A percentile compares a stretch with the other conserved stretches of the same genome.
Evolutionary conservation across 1,140 invertebrate species (phyloP).

Genomic region (Euwallacea fornicatus): DNA sequence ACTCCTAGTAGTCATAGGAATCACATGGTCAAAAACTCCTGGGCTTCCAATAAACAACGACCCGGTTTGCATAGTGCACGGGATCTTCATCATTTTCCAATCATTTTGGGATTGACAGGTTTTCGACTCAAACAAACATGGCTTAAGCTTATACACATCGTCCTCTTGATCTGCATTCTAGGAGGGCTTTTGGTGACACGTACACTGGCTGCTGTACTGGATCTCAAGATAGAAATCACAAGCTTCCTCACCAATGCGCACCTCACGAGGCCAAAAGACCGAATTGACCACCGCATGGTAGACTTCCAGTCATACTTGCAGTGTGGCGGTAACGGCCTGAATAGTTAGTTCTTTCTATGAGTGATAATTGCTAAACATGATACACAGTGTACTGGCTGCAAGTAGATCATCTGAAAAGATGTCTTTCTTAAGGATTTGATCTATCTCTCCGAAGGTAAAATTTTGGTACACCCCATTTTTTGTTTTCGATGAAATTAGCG

Average conservation of each 20-base stretch:
- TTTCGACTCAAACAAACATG: slow-evolving; percentile 8
- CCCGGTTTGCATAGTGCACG: not conserved
- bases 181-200: not conserved
- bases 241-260: slow-evolving; percentile 5
- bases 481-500: not conserved
- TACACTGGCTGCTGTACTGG: not conserved
- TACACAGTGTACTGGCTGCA: not conserved
- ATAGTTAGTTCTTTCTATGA: slow-evolving; percentile 11
- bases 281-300: not conserved
- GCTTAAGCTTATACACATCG: slow-evolving; percentile 9
- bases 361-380: not conserved
- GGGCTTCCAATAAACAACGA: not conserved
- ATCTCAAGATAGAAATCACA: not conserved
- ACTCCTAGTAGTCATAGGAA: slow-evolving; percentile 5
- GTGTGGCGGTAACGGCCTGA: slow-evolving; percentile 17
- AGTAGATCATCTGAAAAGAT: no score
- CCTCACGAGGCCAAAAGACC: slow-evolving; percentile 1
- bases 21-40: slow-evolving; percentile 6
- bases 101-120: not conserved
- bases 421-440: not conserved
- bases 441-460: slow-evolving; percentile 15
- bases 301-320: slow-evolving; percentile 9
- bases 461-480: not conserved
- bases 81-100: slow-evolving; percentile 1
- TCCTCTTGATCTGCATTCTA: slow-evolving; percentile 12